These are phyloP conservation scores for Heliconius ethilla DNA, from an alignment of 2,888 invertebrate species.

Conservation along the genomic window DNA sequence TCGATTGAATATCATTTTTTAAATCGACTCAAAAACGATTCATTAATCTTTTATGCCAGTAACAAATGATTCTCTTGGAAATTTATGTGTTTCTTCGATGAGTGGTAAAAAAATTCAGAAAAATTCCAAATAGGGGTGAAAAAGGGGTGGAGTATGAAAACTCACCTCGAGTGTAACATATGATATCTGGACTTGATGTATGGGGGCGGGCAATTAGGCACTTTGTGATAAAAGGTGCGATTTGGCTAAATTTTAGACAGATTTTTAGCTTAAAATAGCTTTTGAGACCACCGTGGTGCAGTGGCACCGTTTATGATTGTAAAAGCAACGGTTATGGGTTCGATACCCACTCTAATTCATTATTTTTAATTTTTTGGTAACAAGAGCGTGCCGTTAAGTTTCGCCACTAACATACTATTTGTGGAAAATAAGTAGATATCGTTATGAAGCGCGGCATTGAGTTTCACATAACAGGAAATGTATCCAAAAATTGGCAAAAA, in stretches of 20 bases:
- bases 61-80: conserved; percentile 41
- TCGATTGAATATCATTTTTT: conserved; percentile 23
- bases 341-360: neutral
- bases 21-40: conserved; percentile 27
- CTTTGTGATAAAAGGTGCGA: conserved; percentile 8
- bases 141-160: conserved; percentile 30
- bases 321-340: neutral
- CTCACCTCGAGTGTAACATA: conserved; percentile 39
- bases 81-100: conserved; percentile 41
- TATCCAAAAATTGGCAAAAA: neutral
- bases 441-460: no score
- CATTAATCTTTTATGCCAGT: conserved; percentile 37
- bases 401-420: neutral
- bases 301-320: neutral
- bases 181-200: conserved; percentile 25
- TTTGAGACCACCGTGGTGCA: neutral
- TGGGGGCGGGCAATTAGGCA: conserved; percentile 22
- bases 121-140: conserved; percentile 39
- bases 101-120: conserved; percentile 38
- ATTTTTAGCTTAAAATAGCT: neutral
- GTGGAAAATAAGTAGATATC: neutral
- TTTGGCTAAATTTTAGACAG: neutral
- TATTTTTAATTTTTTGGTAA: neutral
- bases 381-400: neutral
- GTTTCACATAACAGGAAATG: no score